phyloP scores from a whole-genome alignment of 2,888 invertebrate genomes.

The Xestia ashworthii region DNA sequence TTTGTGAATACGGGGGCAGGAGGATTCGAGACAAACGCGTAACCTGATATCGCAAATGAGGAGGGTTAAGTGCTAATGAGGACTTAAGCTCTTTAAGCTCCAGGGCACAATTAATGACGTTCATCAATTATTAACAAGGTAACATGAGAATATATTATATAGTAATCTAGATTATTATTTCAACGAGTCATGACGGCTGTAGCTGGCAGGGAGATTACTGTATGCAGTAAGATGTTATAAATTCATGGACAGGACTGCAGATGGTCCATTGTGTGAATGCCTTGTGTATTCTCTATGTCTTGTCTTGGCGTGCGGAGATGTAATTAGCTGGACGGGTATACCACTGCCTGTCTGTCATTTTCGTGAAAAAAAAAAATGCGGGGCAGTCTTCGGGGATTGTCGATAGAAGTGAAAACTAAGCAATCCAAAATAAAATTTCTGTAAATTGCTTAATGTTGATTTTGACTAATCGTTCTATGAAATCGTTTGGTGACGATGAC shows the following conservation, averaged over 20 bases:
- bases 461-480: too few relatives aligned
- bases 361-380: background rate
- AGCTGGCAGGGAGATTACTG: constrained; percentile 33
- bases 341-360: background rate
- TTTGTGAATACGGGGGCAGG: too few relatives aligned
- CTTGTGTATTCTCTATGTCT: constrained; percentile 21
- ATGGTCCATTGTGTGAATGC: background rate
- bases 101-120: constrained; percentile 2
- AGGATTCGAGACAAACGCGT: too few relatives aligned
- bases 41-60: background rate
- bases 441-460: too few relatives aligned
- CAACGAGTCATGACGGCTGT: background rate
- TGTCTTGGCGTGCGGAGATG: background rate
- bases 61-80: background rate
- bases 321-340: background rate
- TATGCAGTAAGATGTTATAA: constrained; percentile 10
- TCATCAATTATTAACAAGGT: constrained; percentile 31
- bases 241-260: constrained; percentile 20
- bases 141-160: background rate
- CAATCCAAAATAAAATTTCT: too few relatives aligned
- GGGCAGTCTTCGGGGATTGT: too few relatives aligned
- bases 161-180: constrained; percentile 16
- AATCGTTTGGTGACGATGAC: too few relatives aligned
- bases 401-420: too few relatives aligned
- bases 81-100: background rate